Conservation (phyloP, 2,113 vertebrate species). For the Chaetodon auriga region DNA sequence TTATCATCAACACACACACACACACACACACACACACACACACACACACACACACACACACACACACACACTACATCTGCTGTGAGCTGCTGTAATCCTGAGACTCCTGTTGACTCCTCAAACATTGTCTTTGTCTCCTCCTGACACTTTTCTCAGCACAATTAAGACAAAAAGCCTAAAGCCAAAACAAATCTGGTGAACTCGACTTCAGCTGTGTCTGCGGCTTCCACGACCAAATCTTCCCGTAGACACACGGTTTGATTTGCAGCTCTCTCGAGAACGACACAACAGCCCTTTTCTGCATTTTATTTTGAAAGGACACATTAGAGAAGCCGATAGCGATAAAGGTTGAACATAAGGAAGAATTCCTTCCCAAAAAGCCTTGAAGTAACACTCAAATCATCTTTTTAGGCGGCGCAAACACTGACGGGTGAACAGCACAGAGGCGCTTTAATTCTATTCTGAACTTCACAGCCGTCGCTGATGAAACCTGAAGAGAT, state of each 20-base stretch:
- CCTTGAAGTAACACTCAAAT: no score
- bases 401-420: neutral
- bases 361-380: neutral
- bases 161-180: conserved; percentile 50
- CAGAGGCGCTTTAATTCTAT: neutral
- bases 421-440: neutral
- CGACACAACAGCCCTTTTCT: neutral
- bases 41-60: conserved; percentile 42
- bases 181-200: neutral
- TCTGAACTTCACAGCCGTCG: neutral
- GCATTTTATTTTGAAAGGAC: neutral
- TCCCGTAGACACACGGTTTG: no score
- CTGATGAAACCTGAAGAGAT: neutral
- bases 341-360: neutral
- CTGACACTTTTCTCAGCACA: conserved; percentile 53
- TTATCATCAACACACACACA: conserved; percentile 52
- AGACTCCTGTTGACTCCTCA: conserved; percentile 49
- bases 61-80: conserved; percentile 38
- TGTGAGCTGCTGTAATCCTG: conserved; percentile 54
- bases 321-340: neutral
- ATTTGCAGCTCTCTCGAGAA: no score
- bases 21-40: conserved; percentile 42
- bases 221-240: neutral
- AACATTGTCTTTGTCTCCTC: conserved; percentile 50
- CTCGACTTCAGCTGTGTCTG: neutral